Base-by-base conservation (phyloP, 2,113 vertebrate genomes). In the Leucosticte australis region DNA sequence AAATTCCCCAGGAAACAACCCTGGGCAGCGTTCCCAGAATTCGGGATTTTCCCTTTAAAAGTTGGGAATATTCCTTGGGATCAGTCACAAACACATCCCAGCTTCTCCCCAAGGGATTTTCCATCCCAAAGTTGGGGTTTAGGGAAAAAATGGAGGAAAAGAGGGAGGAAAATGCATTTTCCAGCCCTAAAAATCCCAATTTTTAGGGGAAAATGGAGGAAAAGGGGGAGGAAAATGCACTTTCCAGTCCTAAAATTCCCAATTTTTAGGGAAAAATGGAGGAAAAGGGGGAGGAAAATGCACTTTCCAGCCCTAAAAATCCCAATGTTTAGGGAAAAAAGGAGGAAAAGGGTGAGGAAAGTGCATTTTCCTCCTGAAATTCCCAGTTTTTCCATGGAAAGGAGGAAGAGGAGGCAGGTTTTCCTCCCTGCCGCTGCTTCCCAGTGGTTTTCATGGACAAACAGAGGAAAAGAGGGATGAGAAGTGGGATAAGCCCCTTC, bases 81-180 rank as follows among this genome's bases (percentile, higher is more conserved):
- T 69, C 22, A 0, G 1, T 33, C 3, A 1, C 50, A 8, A 2
- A 21, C 52, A 3, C 5, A 28, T 13, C 64, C 17, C 35, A 3
- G 19, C 19, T 16, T 5, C 24, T 28, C 17, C 53, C 46, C 46
- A 0, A n/a, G 65, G 11, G 18, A 13, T 42, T 41, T 41, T 7
- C 19, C 0, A 4, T 28, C 55, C 80, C 37, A 5, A 13, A 52
- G 0, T 60, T 42, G 31, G 20, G 8, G 8, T 69, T 70, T 10
- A 4, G 24, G 37, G 1, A 10, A 27, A 59, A 80, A 50, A 8
- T 1, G 2, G 6, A 9, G 18, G 23, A 5, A 47, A 21, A 68
- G 0, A 13, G 11, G 18, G 19, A 23, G 19, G 10, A 39, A 47
- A 81, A 26, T 2, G 21, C 8, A 2, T 37, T 37, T 82, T 23